Conservation (phyloP, 1,140 invertebrate species). For the Eupristina koningsbergeri region DNA sequence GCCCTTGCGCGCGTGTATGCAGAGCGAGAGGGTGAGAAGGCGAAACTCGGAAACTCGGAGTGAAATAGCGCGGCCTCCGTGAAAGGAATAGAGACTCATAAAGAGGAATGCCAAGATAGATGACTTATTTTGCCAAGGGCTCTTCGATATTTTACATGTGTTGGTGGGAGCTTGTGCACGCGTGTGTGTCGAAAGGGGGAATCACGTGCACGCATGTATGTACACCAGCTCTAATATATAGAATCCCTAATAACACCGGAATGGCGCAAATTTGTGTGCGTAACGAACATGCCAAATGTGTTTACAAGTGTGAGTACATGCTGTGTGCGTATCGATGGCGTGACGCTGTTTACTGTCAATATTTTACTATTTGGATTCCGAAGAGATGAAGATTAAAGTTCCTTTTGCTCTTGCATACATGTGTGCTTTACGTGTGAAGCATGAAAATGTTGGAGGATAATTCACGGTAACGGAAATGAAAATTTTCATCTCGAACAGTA, state of each 20-base stretch:
- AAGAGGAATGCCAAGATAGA: conserved; percentile 47
- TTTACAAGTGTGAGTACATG: background rate
- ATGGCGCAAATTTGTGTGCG: conserved; percentile 36
- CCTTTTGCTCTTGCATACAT: background rate
- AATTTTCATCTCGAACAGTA: background rate
- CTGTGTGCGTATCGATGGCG: conserved; percentile 29
- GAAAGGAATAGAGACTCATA: conserved; percentile 47
- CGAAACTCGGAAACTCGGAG: no score
- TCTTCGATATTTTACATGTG: background rate
- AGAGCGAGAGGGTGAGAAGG: conserved; percentile 52
- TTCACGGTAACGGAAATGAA: background rate
- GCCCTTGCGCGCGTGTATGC: background rate
- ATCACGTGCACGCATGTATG: conserved; percentile 25
- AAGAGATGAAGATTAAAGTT: conserved; percentile 32
- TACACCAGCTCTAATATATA: conserved; percentile 19
- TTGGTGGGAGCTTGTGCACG: conserved; percentile 40
- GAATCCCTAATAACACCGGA: conserved; percentile 37
- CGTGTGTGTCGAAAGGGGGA: no score
- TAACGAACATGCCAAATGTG: conserved; percentile 24
- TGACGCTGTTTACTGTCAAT: conserved; percentile 32
- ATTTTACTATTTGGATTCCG: conserved; percentile 32
- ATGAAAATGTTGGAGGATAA: background rate
- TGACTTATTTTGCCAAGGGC: conserved; percentile 49
- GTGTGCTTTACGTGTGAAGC: background rate
- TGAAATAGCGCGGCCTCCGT: conserved; percentile 39